Conservation (phyloP, 2,888 invertebrate species). For the Caenorhabditis sp. region DNA sequence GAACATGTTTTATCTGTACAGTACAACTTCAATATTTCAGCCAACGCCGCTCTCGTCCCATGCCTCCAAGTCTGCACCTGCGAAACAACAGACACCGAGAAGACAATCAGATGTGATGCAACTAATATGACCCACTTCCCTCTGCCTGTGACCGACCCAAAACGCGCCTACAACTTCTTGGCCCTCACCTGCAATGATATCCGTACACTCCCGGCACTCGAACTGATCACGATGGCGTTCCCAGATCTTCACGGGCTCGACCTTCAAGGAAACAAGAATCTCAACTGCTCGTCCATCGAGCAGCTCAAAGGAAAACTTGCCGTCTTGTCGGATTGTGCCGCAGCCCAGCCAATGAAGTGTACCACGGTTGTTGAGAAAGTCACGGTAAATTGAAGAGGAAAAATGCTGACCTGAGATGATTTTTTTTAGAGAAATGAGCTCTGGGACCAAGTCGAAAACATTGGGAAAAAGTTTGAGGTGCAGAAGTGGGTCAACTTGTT, state of each 20-base stretch:
- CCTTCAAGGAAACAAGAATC: neutral
- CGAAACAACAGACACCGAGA: neutral
- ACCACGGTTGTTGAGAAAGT: too few species aligned
- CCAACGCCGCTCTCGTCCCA: neutral
- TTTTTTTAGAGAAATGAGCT: too few species aligned
- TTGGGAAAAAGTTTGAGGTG: too few species aligned
- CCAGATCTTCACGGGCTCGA: constrained; percentile 22
- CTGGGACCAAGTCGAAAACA: too few species aligned
- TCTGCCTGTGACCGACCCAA: neutral
- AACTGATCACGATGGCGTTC: neutral
- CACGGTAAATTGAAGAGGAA: too few species aligned
- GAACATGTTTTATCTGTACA: too few species aligned
- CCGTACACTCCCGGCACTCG: neutral
- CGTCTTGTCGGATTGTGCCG: neutral
- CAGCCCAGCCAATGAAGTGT: too few species aligned
- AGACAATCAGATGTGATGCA: neutral
- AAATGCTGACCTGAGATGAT: too few species aligned
- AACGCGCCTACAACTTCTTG: neutral
- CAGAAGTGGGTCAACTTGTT: too few species aligned
- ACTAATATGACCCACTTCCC: neutral
- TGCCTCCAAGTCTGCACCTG: constrained; percentile 12
- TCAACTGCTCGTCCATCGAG: neutral
- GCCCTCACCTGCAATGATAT: constrained; percentile 1
- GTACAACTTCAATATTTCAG: constrained; percentile 5
- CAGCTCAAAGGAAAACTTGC: constrained; percentile 17